These are phyloP conservation scores for Corbicula japonica DNA, from an alignment of 2,888 invertebrate genomes.

Conservation along the genomic window DNA sequence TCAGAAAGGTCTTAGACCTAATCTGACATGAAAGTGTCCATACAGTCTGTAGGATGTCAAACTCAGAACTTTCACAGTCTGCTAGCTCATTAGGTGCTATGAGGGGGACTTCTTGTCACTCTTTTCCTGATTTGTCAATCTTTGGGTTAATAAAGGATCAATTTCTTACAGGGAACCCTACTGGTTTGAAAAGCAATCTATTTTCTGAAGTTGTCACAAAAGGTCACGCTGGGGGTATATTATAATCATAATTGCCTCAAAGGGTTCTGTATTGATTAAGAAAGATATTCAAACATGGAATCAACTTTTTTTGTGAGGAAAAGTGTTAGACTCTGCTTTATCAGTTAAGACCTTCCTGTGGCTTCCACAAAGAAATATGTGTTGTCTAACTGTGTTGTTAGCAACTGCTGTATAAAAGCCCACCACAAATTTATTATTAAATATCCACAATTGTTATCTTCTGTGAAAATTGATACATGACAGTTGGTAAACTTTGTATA, in stretches of 20 bases:
- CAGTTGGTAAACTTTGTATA: slow-evolving; percentile 14
- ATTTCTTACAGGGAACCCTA: slow-evolving; percentile 5
- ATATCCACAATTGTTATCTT: slow-evolving; percentile 8
- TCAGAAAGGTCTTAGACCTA: no score
- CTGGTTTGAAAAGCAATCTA: slow-evolving; percentile 13
- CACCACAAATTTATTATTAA: neutral
- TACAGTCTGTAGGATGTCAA: no score
- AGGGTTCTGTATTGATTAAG: neutral
- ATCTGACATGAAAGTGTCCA: no score
- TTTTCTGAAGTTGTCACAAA: slow-evolving; percentile 16
- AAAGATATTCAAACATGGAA: slow-evolving; percentile 1
- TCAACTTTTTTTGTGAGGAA: neutral
- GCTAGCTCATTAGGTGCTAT: slow-evolving; percentile 6
- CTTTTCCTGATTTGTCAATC: slow-evolving; percentile 30
- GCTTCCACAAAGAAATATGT: neutral
- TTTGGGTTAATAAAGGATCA: slow-evolving; percentile 15
- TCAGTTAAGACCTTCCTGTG: neutral
- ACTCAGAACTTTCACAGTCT: no score
- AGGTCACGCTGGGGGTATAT: slow-evolving; percentile 18
- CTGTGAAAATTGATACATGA: slow-evolving; percentile 16
- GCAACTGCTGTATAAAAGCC: neutral
- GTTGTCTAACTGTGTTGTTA: neutral
- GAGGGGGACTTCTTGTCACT: slow-evolving; percentile 5
- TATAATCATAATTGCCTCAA: slow-evolving; percentile 5
- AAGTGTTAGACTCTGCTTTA: neutral